phyloP scores from a whole-genome alignment of 2,797 vertebrate genomes.

The Pipistrellus pygmaeus region DNA sequence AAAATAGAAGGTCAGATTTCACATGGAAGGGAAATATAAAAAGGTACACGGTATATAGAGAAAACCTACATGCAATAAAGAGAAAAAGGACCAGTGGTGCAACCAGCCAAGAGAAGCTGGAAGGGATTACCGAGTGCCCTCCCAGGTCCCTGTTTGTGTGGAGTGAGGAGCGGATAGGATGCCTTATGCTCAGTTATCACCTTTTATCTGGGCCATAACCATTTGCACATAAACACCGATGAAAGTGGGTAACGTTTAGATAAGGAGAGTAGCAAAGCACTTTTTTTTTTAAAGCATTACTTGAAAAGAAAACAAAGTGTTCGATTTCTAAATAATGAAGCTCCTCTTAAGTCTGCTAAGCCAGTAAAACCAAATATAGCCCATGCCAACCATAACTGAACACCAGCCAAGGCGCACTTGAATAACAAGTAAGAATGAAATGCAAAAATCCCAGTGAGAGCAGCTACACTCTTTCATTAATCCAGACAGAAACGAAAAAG shows the following conservation, averaged over 20 bases:
- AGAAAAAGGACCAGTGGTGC: background rate
- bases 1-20: background rate
- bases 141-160: background rate
- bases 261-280: slow-evolving; percentile 7
- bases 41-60: background rate
- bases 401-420: slow-evolving; percentile 57
- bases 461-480: background rate
- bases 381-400: slow-evolving; percentile 73
- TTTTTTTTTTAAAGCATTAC: slow-evolving; percentile 4
- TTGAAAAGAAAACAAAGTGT: slow-evolving; percentile 72
- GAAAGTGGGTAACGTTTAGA: slow-evolving; percentile 33
- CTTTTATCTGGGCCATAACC: background rate
- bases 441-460: slow-evolving; percentile 42
- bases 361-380: slow-evolving; percentile 67
- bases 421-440: slow-evolving; percentile 65
- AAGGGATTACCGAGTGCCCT: too few relatives aligned
- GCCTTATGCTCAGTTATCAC: background rate
- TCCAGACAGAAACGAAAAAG: slow-evolving; percentile 9
- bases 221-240: background rate
- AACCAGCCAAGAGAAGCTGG: background rate
- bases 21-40: background rate
- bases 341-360: slow-evolving; percentile 58
- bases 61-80: background rate
- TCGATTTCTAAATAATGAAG: slow-evolving; percentile 77
- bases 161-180: background rate